Conservation (phyloP, 2,113 vertebrate genomes). For the Paramisgurnus dabryanus region DNA sequence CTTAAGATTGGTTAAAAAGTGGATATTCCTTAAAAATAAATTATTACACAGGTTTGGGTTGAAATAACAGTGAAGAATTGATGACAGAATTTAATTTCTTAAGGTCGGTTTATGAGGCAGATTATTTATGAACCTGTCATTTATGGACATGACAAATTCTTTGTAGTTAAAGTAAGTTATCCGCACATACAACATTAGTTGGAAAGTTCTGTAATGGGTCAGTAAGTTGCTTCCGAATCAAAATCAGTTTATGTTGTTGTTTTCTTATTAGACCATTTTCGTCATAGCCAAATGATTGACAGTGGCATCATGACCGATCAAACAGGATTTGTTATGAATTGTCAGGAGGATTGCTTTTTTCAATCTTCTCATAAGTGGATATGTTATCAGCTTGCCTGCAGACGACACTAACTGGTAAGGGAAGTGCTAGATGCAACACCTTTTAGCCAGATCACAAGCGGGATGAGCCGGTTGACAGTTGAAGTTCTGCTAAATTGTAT, state of each 20-base stretch:
- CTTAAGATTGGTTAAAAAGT: too few species aligned
- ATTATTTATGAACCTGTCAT: neutral
- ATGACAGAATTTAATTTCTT: too few species aligned
- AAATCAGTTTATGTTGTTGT: neutral
- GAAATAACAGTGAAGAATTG: too few species aligned
- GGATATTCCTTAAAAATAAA: too few species aligned
- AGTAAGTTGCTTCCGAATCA: neutral
- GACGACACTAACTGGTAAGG: neutral
- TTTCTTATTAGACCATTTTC: neutral
- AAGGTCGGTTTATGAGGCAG: too few species aligned
- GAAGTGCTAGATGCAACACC: neutral
- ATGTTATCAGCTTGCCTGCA: conserved; percentile 27
- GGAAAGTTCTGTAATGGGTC: too few species aligned
- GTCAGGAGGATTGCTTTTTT: neutral
- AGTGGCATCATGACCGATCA: neutral
- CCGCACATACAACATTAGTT: neutral
- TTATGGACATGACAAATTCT: too few species aligned
- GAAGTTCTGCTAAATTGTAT: conserved; percentile 29
- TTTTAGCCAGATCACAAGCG: neutral
- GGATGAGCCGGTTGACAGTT: conserved; percentile 7
- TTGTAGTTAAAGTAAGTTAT: too few species aligned
- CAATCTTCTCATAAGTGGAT: neutral
- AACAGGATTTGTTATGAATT: neutral
- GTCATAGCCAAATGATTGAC: neutral
- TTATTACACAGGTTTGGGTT: too few species aligned